A percentile compares a stretch with the other conserved stretches of the same genome.
Conservation (phyloP, 2,113 vertebrate genomes). For the Cyprinus carpio region DNA sequence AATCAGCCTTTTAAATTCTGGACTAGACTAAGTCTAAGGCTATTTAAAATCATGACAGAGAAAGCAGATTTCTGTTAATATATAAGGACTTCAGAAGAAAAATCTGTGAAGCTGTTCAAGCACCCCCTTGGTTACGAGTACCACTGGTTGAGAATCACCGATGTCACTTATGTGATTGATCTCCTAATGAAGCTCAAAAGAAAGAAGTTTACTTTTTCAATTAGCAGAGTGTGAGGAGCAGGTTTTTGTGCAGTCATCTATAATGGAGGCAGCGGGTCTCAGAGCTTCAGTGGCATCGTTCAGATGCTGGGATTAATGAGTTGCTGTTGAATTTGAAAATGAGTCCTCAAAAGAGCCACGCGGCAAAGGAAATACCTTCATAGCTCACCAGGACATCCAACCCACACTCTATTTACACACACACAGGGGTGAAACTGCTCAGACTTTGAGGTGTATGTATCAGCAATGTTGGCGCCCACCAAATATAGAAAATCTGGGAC, state of each 20-base stretch:
- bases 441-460: neutral
- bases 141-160: neutral
- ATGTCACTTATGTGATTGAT: constrained; percentile 24
- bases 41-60: too few species aligned
- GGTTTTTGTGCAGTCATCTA: constrained; percentile 40
- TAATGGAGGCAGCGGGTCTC: constrained; percentile 32
- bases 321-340: constrained; percentile 43
- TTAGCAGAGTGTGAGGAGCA: constrained; percentile 36
- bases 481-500: too few species aligned
- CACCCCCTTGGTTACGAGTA: neutral
- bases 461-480: constrained; percentile 9
- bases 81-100: neutral
- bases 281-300: constrained; percentile 21
- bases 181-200: constrained; percentile 25
- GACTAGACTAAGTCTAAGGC: too few species aligned
- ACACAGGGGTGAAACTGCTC: neutral
- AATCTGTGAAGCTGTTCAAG: neutral
- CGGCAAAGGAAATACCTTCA: constrained; percentile 26
- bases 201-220: constrained; percentile 48
- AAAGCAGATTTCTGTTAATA: too few species aligned
- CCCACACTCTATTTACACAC: neutral
- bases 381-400: neutral
- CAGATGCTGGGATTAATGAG: constrained; percentile 47
- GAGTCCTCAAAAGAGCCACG: constrained; percentile 21
- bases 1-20: too few species aligned